Base-by-base conservation (phyloP, 2,113 vertebrate species). In the Chrysochloris asiatica region DNA sequence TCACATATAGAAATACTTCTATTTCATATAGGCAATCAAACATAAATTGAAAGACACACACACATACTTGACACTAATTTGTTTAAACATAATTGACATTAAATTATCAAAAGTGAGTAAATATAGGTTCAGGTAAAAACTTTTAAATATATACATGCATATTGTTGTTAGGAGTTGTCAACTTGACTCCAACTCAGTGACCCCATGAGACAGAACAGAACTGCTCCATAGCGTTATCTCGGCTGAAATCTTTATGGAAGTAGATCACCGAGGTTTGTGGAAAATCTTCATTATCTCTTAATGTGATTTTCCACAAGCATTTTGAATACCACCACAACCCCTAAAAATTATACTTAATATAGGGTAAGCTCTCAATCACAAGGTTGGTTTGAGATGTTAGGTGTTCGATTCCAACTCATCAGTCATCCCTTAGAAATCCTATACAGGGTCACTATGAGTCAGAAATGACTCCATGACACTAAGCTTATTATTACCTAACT, bases 11-110 rank as follows among this genome's bases (percentile, higher is more conserved):
- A 79, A 96, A 94, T 89, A 72, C 92, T 86, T 92, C 93, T 61
- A 90, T 0, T 10, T 95, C 94, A 69, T 8, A 91, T 82, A 94
- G 36, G 24, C 80, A 92, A 95, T 87, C 9, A 94, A 95, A 96
- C 17, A 2, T 81, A 90, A 95, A 83, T 87, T 86, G 72, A 83
- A 96, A 96, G 41, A 95, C 91, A 86, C 13, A 95, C 91, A 86
- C 13, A 90, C 48, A 88, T 3, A 94, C 21, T 59, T 36, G 30
- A 87, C 21, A 43, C 16, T 13, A 33, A 69, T 36, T n/a, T n/a
- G 24, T 56, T 56, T 22, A 56, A 56, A 22, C 54, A 56, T 89
- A 56, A 26, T 6, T 88, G 45, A 63, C 17, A 50, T 76, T 83
- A 69, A 79, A 30, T 19, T 67, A 89, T 87, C 54, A 11, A 91